Evolutionary conservation across 2,797 vertebrate genomes (phyloP).

Genomic region (Bryconaethiops microstoma): DNA sequence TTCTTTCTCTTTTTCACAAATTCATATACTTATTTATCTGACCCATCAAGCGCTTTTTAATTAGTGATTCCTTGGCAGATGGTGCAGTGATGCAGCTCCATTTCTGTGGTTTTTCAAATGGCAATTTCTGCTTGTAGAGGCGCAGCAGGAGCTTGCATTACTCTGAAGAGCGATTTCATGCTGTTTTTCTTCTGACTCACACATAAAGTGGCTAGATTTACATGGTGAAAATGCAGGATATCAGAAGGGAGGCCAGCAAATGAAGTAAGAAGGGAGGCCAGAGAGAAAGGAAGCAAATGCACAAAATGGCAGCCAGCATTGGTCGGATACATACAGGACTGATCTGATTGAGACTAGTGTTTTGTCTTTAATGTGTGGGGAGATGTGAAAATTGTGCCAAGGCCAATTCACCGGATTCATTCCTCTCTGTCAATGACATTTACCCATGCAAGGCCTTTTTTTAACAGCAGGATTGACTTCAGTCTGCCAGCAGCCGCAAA

Average conservation of each 20-base stretch:
- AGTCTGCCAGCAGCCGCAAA: not conserved
- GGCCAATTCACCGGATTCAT: not conserved
- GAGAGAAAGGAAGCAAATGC: slow-evolving; percentile 38
- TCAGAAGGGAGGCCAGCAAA: slow-evolving; percentile 28
- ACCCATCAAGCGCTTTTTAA: slow-evolving; percentile 56
- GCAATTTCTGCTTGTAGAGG: slow-evolving; percentile 58
- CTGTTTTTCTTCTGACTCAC: slow-evolving; percentile 43
- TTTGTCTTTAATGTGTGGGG: slow-evolving; percentile 33
- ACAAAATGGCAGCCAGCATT: slow-evolving; percentile 31
- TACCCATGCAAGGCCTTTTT: not conserved
- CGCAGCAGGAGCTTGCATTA: slow-evolving; percentile 54
- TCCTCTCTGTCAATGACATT: not conserved
- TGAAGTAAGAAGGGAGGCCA: slow-evolving; percentile 20
- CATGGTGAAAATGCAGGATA: slow-evolving; percentile 41
- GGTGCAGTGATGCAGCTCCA: slow-evolving; percentile 43
- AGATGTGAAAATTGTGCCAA: slow-evolving; percentile 3
- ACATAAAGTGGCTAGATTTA: slow-evolving; percentile 38
- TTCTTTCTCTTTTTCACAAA: slow-evolving; percentile 6
- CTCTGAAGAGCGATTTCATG: slow-evolving; percentile 56
- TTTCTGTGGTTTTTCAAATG: slow-evolving; percentile 53
- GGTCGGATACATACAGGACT: not conserved
- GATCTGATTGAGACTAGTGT: not conserved
- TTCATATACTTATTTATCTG: slow-evolving; percentile 56
- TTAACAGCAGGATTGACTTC: too few relatives aligned
- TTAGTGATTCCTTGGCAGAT: slow-evolving; percentile 49